These are phyloP conservation scores for Mormyrops boulengeri DNA, from an alignment of 2,797 vertebrate species.

Conservation along the genomic window DNA sequence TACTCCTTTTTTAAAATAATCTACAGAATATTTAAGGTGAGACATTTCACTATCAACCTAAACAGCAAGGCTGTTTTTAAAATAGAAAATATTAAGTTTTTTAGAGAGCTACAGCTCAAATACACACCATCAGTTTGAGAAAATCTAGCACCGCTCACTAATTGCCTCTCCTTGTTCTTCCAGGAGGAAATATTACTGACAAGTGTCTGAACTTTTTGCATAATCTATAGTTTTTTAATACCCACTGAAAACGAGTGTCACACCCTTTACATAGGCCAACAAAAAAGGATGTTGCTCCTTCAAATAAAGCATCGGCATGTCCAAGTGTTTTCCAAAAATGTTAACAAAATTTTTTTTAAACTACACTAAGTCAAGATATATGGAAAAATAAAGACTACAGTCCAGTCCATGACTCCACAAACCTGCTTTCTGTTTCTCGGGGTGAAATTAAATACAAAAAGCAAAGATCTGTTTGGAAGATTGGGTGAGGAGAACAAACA, in stretches of 20 bases:
- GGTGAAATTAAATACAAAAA: conserved; percentile 56
- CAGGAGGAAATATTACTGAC: conserved; percentile 44
- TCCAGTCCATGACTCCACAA: conserved; percentile 61
- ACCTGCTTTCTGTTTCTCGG: conserved; percentile 62
- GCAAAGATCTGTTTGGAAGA: conserved; percentile 58
- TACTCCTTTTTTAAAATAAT: conserved; percentile 73
- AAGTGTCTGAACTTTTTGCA: conserved; percentile 68
- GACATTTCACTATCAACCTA: conserved; percentile 69
- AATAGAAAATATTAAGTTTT: conserved; percentile 62
- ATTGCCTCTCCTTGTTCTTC: conserved; percentile 32
- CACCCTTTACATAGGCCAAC: conserved; percentile 67
- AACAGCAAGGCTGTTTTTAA: conserved; percentile 64
- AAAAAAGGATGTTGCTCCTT: conserved; percentile 72
- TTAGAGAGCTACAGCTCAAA: conserved; percentile 47
- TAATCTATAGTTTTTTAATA: conserved; percentile 63
- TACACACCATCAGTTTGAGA: conserved; percentile 40
- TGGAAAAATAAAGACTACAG: conserved; percentile 53
- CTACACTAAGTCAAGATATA: conserved; percentile 72
- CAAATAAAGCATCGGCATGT: conserved; percentile 69
- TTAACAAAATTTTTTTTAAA: conserved; percentile 49
- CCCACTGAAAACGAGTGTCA: conserved; percentile 63
- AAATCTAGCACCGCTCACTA: conserved; percentile 35
- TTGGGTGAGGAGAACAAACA: conserved; percentile 85
- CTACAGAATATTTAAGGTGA: conserved; percentile 75
- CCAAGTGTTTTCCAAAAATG: conserved; percentile 72